A percentile compares a stretch with the other conserved stretches of the same genome.
These are phyloP conservation scores for Polymixis lichenea DNA, from an alignment of 2,888 invertebrate species.

Conservation along the genomic window DNA sequence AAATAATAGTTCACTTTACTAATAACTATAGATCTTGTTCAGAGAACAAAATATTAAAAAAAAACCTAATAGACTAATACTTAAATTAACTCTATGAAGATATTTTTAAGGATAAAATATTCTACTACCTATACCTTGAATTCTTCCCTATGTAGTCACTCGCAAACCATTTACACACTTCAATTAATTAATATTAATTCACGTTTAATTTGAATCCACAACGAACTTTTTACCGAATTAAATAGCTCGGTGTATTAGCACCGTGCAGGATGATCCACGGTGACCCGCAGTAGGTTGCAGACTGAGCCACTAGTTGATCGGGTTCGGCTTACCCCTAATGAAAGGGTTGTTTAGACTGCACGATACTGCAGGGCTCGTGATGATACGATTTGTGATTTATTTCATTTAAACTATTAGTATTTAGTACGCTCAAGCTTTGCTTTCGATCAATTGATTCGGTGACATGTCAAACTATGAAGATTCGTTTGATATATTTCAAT, in stretches of 20 bases:
- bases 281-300: slow-evolving; percentile 68
- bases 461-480: too few relatives aligned
- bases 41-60: too few relatives aligned
- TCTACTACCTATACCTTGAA: slow-evolving; percentile 26
- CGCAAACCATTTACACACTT: slow-evolving; percentile 9
- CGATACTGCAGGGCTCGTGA: slow-evolving; percentile 60
- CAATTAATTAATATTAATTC: background rate
- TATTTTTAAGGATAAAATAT: background rate
- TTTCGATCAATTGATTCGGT: too few relatives aligned
- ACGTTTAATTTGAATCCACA: background rate
- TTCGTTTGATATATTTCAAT: too few relatives aligned
- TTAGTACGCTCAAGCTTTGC: too few relatives aligned
- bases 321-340: slow-evolving; percentile 75
- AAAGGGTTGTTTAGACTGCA: slow-evolving; percentile 73
- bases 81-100: too few relatives aligned
- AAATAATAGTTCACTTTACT: too few relatives aligned
- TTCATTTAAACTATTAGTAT: too few relatives aligned
- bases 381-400: slow-evolving; percentile 1
- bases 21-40: too few relatives aligned
- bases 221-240: background rate
- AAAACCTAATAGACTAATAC: too few relatives aligned
- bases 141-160: background rate
- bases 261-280: slow-evolving; percentile 51
- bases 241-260: background rate
- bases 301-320: slow-evolving; percentile 83